phyloP scores from a whole-genome alignment of 2,888 invertebrate genomes.

The Pilophorus perplexus region DNA sequence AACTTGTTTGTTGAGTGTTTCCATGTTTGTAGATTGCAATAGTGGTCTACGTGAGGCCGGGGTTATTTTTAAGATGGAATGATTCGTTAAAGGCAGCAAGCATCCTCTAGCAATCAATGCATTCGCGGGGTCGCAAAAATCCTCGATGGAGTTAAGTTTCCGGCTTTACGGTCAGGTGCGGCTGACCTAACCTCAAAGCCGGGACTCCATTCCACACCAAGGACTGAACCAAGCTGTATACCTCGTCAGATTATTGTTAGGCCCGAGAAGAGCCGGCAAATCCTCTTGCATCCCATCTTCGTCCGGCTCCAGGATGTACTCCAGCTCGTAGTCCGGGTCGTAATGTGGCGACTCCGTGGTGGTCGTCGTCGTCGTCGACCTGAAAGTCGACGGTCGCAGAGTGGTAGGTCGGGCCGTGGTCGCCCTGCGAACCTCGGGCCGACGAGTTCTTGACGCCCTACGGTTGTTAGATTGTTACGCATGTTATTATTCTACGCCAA shows the following conservation, averaged over 20 bases:
- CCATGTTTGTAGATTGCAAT: too few relatives aligned
- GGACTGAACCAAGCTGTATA: too few relatives aligned
- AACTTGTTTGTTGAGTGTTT: too few relatives aligned
- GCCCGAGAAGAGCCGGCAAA: conserved; percentile 45
- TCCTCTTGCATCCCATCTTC: conserved; percentile 46
- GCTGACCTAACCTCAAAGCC: too few relatives aligned
- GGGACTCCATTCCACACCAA: too few relatives aligned
- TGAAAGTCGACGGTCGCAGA: background rate
- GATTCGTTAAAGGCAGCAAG: too few relatives aligned
- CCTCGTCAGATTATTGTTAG: conserved; percentile 40
- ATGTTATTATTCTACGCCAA: background rate
- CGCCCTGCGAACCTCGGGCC: conserved; percentile 8
- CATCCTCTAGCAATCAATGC: too few relatives aligned
- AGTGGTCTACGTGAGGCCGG: background rate
- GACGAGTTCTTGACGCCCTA: conserved; percentile 15
- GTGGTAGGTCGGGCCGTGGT: conserved; percentile 19
- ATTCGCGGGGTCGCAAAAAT: too few relatives aligned
- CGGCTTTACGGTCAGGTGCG: too few relatives aligned
- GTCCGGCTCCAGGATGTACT: conserved; percentile 45
- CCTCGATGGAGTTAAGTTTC: too few relatives aligned
- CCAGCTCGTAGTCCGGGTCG: conserved; percentile 44
- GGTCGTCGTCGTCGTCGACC: conserved; percentile 42
- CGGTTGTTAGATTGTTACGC: too few relatives aligned
- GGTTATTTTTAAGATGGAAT: background rate
- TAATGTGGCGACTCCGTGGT: conserved; percentile 43